Evolutionary conservation across 2,113 vertebrate genomes (phyloP), one percentile per base, ranked within the genome.

Genomic region (Trichomycterus rosablanca): DNA sequence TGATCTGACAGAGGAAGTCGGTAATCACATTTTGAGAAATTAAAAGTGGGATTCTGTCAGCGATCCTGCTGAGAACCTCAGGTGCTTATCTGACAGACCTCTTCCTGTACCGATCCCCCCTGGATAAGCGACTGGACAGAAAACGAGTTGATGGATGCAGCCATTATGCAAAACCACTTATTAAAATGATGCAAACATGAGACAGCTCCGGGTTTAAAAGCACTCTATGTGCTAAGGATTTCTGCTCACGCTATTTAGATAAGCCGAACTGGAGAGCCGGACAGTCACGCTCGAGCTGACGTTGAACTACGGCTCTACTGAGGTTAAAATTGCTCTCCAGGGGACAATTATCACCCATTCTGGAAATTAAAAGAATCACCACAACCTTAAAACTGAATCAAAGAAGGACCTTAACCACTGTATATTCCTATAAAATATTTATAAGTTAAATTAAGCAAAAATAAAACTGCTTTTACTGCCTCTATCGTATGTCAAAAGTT

Each of bases 21-120:
- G 28, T 68, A 65, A 72, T 72, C 57, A 49, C 22, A 48, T 62
- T 56, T 60, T 61, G 55, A 68, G 46, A 35, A 62, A 71, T 62
- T 57, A 51, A 57, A 44, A 19, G 32, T 42, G 3, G 37, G 19
- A 40, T 45, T 54, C 15, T n/a, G 32, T 51, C 35, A 20, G 42
- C 43, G 26, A 44, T 60, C 68, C 62, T 26, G 20, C 26, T 16
- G 22, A 24, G 28, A 45, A 51, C 3, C 37, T 51, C 55, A 32
- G 48, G 37, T 30, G 35, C 50, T 16, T 15, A 30, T 61, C 34
- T 65, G 35, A 45, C 30, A 48, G 6, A 12, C 43, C 8, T 24
- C 19, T 2, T 54, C 26, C 14, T 30, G 37, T 15, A 43, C 11
- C 24, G 12, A 30, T 37, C n/a, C 26, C 4, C 24, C 15, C n/a